Base-by-base conservation (phyloP, 1,140 invertebrate species). In the Amyelois transitella region DNA sequence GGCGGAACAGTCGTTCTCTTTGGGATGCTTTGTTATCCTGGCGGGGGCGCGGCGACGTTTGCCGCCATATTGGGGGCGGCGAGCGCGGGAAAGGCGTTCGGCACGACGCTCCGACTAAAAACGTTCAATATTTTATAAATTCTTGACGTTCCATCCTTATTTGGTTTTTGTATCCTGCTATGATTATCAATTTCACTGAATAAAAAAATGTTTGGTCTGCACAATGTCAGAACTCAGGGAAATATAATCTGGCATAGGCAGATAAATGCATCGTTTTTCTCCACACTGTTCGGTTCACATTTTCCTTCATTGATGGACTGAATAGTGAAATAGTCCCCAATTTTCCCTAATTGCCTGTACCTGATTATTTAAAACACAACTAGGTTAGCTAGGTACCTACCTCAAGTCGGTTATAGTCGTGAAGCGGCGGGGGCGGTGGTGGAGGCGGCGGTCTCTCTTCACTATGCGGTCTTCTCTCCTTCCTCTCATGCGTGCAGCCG, bases 381-480 rank as follows among this genome's bases (percentile, higher is more conserved):
- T 6, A 43, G 2, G n/a, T 6, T n/a, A 12, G 3, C 4, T 12
- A 12, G 2, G n/a, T 2, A 43, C 18, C 19, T 20, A 87, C 82
- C 76, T 88, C 85, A 32, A 86, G 69, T 49, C 85, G 63, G 54
- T 88, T 88, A 57, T 73, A 69, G 62, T 86, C 81, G 60, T 85
- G 79, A 50, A 87, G 72, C 22, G 80, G 75, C 43, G 83, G 77
- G 14, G 85, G 73, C 7, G 80, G 75, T 43, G 78, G 78, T 49
- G 86, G 75, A 14, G 81, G 75, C 6, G 74, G 75, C 32, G 71
- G 58, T 10, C 83, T 73, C 60, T 87, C 94, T 73, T 94, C 94
- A 61, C 93, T 94, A 81, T 92, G 94, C 51, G 91, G 94, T 86
- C 93, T 91, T 66, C 94, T 92, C 44, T 95, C 90, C 78, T 95